Evolutionary conservation across 2,888 invertebrate genomes (phyloP).

Genomic region (Patella pellucida): DNA sequence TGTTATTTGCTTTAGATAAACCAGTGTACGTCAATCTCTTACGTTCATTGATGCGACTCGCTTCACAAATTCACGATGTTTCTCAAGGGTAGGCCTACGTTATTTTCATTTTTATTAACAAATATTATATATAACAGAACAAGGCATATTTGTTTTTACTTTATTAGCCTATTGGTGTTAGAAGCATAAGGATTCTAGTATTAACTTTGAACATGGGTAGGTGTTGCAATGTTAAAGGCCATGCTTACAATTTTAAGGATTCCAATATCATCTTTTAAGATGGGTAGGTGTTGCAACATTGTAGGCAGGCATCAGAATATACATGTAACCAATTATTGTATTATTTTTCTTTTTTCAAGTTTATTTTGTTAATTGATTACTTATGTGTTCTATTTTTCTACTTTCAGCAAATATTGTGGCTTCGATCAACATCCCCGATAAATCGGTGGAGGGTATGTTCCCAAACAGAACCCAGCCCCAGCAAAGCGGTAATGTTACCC

Average conservation of each 20-base stretch:
- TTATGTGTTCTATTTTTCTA: constrained; percentile 21
- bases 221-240: too few relatives aligned
- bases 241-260: too few relatives aligned
- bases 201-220: neutral
- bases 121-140: neutral
- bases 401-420: constrained; percentile 65
- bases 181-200: neutral
- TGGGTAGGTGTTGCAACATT: too few relatives aligned
- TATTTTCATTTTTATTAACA: neutral
- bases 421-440: constrained; percentile 64
- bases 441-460: constrained; percentile 39
- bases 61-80: neutral
- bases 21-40: constrained; percentile 19
- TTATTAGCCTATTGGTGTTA: neutral
- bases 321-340: too few relatives aligned
- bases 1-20: constrained; percentile 35
- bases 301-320: too few relatives aligned
- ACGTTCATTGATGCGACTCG: constrained; percentile 2
- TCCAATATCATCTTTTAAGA: too few relatives aligned
- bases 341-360: neutral
- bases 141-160: constrained; percentile 8
- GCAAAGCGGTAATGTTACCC: constrained; percentile 42
- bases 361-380: constrained; percentile 4
- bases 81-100: constrained; percentile 2
- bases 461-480: constrained; percentile 39